Percentiles rank a stretch among this genome's conserved stretches.
These are phyloP conservation scores for Centropyge bicolor DNA, from an alignment of 2,797 vertebrate genomes.

Conservation along the genomic window DNA sequence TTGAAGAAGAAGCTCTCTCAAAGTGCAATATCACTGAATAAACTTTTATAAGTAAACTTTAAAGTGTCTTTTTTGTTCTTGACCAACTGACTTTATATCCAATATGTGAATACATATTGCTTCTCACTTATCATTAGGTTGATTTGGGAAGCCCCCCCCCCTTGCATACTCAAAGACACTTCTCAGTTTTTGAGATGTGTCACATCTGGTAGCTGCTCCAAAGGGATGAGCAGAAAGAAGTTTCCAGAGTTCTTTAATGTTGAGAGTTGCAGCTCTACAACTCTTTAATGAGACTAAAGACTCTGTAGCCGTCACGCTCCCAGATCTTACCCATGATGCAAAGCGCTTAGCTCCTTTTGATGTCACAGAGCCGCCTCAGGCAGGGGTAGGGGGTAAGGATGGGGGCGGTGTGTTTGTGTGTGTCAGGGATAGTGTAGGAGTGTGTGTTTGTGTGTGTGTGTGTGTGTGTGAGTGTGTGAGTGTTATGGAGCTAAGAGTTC, in stretches of 20 bases:
- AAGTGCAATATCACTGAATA: conserved; percentile 82
- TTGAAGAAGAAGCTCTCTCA: conserved; percentile 50
- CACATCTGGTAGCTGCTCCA: conserved; percentile 61
- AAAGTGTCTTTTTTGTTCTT: conserved; percentile 14
- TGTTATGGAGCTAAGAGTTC: conserved; percentile 68
- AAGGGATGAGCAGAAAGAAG: conserved; percentile 68
- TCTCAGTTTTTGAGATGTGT: conserved; percentile 45
- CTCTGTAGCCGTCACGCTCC: conserved; percentile 81
- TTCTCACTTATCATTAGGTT: not conserved
- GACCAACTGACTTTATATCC: conserved; percentile 31
- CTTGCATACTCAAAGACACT: conserved; percentile 23
- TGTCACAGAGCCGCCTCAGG: conserved; percentile 80
- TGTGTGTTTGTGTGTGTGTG: conserved; percentile 32
- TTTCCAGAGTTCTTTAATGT: conserved; percentile 79
- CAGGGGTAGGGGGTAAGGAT: conserved; percentile 76
- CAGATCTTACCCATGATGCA: conserved; percentile 86
- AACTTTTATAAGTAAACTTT: conserved; percentile 73
- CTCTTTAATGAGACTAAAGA: conserved; percentile 86
- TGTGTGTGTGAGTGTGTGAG: too few relatives aligned
- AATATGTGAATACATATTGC: conserved; percentile 33
- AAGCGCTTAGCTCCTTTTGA: conserved; percentile 86
- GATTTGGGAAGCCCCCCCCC: conserved; percentile 22
- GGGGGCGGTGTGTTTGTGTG: conserved; percentile 72
- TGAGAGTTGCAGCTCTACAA: conserved; percentile 76
- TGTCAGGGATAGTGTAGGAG: conserved; percentile 54